A percentile compares a stretch with the other conserved stretches of the same genome.
Conservation (phyloP, 2,888 invertebrate species). For the Epistrophe grossulariae region DNA sequence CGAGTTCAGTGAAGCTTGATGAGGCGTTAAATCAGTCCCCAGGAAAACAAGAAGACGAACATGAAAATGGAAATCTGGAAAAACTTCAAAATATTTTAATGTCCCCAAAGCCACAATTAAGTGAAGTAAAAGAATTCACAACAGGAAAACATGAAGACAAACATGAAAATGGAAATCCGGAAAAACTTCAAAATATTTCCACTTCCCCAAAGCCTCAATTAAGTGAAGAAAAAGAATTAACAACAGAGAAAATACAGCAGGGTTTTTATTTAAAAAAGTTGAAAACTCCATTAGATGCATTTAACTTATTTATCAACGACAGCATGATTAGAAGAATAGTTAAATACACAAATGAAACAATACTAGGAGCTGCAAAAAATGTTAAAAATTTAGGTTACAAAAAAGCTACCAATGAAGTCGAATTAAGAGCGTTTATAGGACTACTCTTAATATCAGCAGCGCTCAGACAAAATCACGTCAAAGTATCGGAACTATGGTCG, state of each 20-base stretch:
- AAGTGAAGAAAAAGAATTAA: not conserved
- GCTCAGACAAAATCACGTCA: conserved; percentile 21
- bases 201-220: not conserved
- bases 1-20: not conserved
- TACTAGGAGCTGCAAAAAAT: not conserved
- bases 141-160: too few species aligned
- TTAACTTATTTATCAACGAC: conserved; percentile 29
- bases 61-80: too few species aligned
- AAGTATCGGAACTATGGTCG: conserved; percentile 34
- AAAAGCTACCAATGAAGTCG: not conserved
- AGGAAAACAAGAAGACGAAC: not conserved
- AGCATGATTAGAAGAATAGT: conserved; percentile 31
- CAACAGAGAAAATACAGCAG: not conserved
- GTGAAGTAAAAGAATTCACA: not conserved
- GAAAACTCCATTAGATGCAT: conserved; percentile 20
- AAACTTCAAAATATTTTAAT: not conserved
- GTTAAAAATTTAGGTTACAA: not conserved
- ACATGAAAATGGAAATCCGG: too few species aligned
- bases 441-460: conserved; percentile 26
- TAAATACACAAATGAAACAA: conserved; percentile 20
- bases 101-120: not conserved
- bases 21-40: not conserved
- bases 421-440: conserved; percentile 40
- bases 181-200: not conserved
- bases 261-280: not conserved